Percentiles rank a stretch among this genome's conserved stretches.
phyloP scores from a whole-genome alignment of 2,888 invertebrate species.

The Cheilosia grossa region DNA sequence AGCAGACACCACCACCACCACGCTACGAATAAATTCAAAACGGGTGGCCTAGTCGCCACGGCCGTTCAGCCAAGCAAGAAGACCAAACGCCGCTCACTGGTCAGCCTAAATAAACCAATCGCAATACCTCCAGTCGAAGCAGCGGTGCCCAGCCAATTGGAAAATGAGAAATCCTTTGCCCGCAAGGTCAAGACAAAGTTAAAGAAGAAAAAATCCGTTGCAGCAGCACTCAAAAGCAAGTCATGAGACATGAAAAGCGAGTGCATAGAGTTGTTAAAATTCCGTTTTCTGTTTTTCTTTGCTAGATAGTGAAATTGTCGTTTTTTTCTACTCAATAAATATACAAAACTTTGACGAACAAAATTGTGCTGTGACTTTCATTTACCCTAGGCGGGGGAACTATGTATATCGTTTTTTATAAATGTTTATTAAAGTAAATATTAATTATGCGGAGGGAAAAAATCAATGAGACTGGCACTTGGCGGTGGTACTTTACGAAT shows the following conservation, averaged over 20 bases:
- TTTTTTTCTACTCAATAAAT: constrained; percentile 60
- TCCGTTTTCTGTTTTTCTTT: constrained; percentile 19
- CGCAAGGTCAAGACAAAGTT: constrained; percentile 81
- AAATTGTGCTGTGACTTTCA: constrained; percentile 36
- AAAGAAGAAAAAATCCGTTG: constrained; percentile 78
- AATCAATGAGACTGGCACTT: constrained; percentile 60
- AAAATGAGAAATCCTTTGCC: constrained; percentile 84
- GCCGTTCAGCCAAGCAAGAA: constrained; percentile 80
- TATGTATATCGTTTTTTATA: neutral
- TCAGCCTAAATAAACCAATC: constrained; percentile 32
- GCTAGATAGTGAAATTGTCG: constrained; percentile 63
- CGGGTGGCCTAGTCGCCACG: constrained; percentile 86
- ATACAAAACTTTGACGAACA: constrained; percentile 37
- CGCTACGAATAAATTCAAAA: constrained; percentile 84
- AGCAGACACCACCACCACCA: constrained; percentile 37
- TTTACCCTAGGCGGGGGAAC: constrained; percentile 15
- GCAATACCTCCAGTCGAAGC: constrained; percentile 31
- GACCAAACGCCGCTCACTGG: constrained; percentile 62
- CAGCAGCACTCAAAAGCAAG: constrained; percentile 47
- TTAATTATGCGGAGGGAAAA: constrained; percentile 47
- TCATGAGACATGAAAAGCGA: constrained; percentile 13
- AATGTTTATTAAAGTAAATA: constrained; percentile 15
- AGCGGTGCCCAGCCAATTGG: constrained; percentile 77
- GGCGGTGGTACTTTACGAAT: neutral
- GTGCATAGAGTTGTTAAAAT: neutral